Evolutionary conservation across 2,797 vertebrate genomes (phyloP).

Genomic region (Cottoperca gobio): DNA sequence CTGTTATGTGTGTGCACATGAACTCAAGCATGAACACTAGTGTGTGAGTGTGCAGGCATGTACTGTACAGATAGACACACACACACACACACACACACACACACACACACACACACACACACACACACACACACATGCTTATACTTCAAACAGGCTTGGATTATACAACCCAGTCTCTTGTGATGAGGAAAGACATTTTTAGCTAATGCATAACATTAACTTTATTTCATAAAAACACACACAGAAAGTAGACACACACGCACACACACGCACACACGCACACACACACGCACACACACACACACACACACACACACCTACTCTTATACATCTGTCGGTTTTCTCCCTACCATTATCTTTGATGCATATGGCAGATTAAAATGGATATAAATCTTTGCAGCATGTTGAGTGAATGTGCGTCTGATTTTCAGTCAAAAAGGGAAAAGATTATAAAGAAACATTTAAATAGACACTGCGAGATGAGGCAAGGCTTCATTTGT

Average conservation of each 20-base stretch:
- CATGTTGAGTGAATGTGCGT: conserved; percentile 52
- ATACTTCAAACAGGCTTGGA: conserved; percentile 56
- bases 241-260: background rate
- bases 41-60: background rate
- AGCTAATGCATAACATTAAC: conserved; percentile 58
- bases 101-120: background rate
- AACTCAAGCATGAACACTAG: conserved; percentile 14
- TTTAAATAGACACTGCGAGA: conserved; percentile 48
- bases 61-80: conserved; percentile 15
- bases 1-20: conserved; percentile 34
- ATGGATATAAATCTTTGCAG: conserved; percentile 34
- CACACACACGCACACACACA: background rate
- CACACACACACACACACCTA: conserved; percentile 5
- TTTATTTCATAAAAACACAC: conserved; percentile 31
- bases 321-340: conserved; percentile 16
- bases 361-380: conserved; percentile 43
- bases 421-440: conserved; percentile 64
- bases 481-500: conserved; percentile 56
- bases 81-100: conserved; percentile 16
- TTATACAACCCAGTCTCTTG: conserved; percentile 56
- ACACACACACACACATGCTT: conserved; percentile 20
- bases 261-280: conserved; percentile 1
- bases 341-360: conserved; percentile 38
- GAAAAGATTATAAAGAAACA: conserved; percentile 54
- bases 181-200: conserved; percentile 58